These are phyloP conservation scores for Idaea aversata DNA, from an alignment of 2,888 invertebrate genomes.

Conservation along the genomic window DNA sequence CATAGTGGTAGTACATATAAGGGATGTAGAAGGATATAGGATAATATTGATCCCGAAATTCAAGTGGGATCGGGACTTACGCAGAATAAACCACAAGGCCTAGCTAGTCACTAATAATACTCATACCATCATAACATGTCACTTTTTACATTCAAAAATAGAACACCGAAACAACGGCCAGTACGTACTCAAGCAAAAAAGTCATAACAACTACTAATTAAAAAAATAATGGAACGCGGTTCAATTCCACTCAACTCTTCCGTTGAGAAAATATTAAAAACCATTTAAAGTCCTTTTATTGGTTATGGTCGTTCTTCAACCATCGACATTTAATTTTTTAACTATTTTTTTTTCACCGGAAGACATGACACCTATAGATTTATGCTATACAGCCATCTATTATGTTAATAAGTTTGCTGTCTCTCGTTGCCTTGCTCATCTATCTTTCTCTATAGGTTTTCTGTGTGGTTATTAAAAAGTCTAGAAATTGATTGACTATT, in stretches of 20 bases:
- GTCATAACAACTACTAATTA: neutral
- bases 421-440: neutral
- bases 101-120: no score
- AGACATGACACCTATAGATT: slow-evolving; percentile 67
- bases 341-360: slow-evolving; percentile 53
- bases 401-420: slow-evolving; percentile 54
- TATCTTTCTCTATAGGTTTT: slow-evolving; percentile 8
- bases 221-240: neutral
- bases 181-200: neutral
- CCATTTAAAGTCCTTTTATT: slow-evolving; percentile 28
- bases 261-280: slow-evolving; percentile 19
- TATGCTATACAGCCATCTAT: slow-evolving; percentile 54
- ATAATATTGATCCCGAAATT: no score
- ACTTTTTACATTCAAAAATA: slow-evolving; percentile 7
- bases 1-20: no score
- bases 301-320: slow-evolving; percentile 34
- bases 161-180: slow-evolving; percentile 1
- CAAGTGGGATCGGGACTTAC: no score
- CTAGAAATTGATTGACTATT: neutral
- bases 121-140: neutral
- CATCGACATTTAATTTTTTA: slow-evolving; percentile 40
- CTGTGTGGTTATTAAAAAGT: neutral
- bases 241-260: neutral
- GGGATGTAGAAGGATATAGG: no score
- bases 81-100: no score